Base-by-base conservation (phyloP, 2,888 invertebrate species). In the Sycophila texana region DNA sequence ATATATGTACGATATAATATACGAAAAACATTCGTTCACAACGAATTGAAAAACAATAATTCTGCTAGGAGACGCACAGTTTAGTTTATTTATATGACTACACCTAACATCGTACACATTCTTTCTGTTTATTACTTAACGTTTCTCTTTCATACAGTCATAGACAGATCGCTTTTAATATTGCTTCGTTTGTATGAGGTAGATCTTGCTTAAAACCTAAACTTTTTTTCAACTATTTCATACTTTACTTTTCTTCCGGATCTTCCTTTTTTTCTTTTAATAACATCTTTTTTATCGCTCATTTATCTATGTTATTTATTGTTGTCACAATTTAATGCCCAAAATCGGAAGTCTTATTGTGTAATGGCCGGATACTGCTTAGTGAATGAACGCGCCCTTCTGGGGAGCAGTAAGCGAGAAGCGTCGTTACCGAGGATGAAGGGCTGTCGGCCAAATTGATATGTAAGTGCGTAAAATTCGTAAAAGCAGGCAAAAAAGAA, bases 141-240 rank as follows among this genome's bases (percentile, higher is more conserved):
- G 67, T 68, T 58, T 39, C 66, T 81, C 78, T 80, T 81, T 63
- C 68, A 75, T 70, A 82, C 78, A 83, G 84, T 86, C 85, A 82
- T 83, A 83, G 83, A 86, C 84, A 84, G 83, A 85, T 86, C 85
- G 85, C 84, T 82, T 86, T 39, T 84, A 83, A 86, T 87, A 88
- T 89, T 89, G 89, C 89, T 89, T 89, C 85, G 84, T 88, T 82
- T 85, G 39, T 39, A 85, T 89, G 87, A 89, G 89, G 88, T 88
- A 89, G 85, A 87, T 86, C 82, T 86, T 87, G 82, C 85, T 85
- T 88, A 88, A 87, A 70, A 84, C 83, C 85, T 88, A 88, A 84
- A 83, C 79, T 83, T 84, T 80, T 77, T 74, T 39, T 10, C 39
- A 39, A 74, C 61, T 55, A 55, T 55, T 60, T 72, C 55, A 14